phyloP scores from a whole-genome alignment of 2,888 invertebrate species.

The Muschampia plurimacula region DNA sequence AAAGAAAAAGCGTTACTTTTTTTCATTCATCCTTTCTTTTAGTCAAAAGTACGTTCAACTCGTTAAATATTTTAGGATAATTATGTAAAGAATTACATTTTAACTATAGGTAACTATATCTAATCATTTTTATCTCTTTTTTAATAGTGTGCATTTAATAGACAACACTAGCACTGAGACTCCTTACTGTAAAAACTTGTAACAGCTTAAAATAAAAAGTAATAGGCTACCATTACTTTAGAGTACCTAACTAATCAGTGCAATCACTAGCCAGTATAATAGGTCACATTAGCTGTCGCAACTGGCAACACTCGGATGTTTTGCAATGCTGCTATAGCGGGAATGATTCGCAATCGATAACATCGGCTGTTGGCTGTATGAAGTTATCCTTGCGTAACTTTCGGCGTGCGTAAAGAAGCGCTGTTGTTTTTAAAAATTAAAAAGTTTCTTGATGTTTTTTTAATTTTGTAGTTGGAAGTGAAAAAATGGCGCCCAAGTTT shows the following conservation, averaged over 20 bases:
- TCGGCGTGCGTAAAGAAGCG: neutral
- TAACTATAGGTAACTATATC: too few species aligned
- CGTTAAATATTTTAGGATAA: too few species aligned
- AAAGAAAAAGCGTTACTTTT: too few species aligned
- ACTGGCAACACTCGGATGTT: conserved; percentile 42
- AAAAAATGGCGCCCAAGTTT: too few species aligned
- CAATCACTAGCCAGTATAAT: conserved; percentile 28
- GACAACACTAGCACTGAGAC: neutral
- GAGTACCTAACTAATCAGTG: conserved; percentile 11
- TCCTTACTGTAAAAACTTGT: neutral
- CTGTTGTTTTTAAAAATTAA: neutral
- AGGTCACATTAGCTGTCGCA: conserved; percentile 36
- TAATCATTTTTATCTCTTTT: too few species aligned
- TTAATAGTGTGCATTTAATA: neutral
- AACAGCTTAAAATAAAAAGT: neutral
- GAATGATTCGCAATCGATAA: conserved; percentile 46
- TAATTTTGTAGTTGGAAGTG: too few species aligned
- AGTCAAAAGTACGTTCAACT: too few species aligned
- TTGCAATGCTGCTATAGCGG: conserved; percentile 40
- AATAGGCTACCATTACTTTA: neutral
- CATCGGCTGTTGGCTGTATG: conserved; percentile 35
- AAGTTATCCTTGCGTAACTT: conserved; percentile 36
- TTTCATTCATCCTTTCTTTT: too few species aligned
- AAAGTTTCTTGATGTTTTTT: neutral
- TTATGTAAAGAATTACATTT: too few species aligned